A percentile compares a stretch with the other conserved stretches of the same genome.
These are phyloP conservation scores for Erebia aethiops DNA, from an alignment of 2,888 invertebrate species.

Conservation along the genomic window DNA sequence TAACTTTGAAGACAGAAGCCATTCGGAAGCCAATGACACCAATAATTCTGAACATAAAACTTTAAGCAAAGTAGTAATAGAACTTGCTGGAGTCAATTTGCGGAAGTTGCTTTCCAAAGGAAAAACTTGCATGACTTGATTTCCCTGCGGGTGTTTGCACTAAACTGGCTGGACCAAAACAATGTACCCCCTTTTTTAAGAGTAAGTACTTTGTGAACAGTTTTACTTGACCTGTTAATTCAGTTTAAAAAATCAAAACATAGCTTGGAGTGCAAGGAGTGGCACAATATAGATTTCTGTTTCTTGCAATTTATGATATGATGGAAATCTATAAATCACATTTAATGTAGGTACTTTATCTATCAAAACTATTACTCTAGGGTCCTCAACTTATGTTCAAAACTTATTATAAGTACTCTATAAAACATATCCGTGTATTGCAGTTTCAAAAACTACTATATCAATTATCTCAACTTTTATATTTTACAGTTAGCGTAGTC, in stretches of 20 bases:
- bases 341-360: too few relatives aligned
- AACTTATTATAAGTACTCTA: not conserved
- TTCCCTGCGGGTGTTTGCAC: too few relatives aligned
- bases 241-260: too few relatives aligned
- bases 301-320: too few relatives aligned
- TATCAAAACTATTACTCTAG: too few relatives aligned
- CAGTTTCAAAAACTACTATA: not conserved
- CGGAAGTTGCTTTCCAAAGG: not conserved
- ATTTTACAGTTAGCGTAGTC: not conserved
- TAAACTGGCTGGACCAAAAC: too few relatives aligned
- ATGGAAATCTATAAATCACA: too few relatives aligned
- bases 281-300: too few relatives aligned
- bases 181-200: not conserved
- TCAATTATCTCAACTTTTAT: not conserved
- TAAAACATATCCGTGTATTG: not conserved
- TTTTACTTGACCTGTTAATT: too few relatives aligned
- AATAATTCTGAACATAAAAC: not conserved
- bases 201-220: too few relatives aligned
- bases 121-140: not conserved
- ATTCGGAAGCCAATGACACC: not conserved
- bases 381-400: not conserved
- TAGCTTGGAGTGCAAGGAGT: not conserved
- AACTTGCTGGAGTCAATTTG: too few relatives aligned
- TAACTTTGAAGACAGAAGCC: slow-evolving; percentile 8
- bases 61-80: not conserved